Percentiles rank a stretch among this genome's conserved stretches.
These are phyloP conservation scores for Rhinatrema bivittatum DNA, from an alignment of 2,797 vertebrate genomes.

Conservation along the genomic window DNA sequence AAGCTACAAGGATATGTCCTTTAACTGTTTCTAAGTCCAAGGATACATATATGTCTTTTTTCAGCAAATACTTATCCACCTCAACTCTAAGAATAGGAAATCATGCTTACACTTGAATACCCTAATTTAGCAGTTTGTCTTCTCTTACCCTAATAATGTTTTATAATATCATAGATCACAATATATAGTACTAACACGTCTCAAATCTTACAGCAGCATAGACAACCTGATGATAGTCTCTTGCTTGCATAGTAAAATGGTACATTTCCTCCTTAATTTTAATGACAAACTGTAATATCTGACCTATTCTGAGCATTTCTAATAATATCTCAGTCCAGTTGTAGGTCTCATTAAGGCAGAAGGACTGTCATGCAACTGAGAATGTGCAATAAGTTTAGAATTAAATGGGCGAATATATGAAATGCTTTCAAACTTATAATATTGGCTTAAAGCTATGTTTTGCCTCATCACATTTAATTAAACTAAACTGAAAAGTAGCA, in stretches of 20 bases:
- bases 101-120: no score
- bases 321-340: conserved; percentile 45
- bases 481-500: no score
- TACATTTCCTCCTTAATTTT: conserved; percentile 39
- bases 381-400: conserved; percentile 51
- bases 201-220: conserved; percentile 34
- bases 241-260: conserved; percentile 47
- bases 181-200: conserved; percentile 32
- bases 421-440: conserved; percentile 44
- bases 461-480: conserved; percentile 35
- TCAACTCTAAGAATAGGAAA: no score
- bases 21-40: no score
- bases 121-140: no score
- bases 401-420: conserved; percentile 43
- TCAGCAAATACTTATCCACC: no score
- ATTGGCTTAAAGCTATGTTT: conserved; percentile 49
- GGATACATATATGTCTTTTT: no score
- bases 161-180: conserved; percentile 41
- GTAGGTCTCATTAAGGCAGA: conserved; percentile 47
- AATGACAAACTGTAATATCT: conserved; percentile 40
- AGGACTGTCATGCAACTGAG: conserved; percentile 50
- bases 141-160: no score
- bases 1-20: no score
- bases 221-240: conserved; percentile 27
- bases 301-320: conserved; percentile 47